Evolutionary conservation across 2,113 vertebrate genomes (phyloP).

Genomic region (Cynopterus brachyotis): DNA sequence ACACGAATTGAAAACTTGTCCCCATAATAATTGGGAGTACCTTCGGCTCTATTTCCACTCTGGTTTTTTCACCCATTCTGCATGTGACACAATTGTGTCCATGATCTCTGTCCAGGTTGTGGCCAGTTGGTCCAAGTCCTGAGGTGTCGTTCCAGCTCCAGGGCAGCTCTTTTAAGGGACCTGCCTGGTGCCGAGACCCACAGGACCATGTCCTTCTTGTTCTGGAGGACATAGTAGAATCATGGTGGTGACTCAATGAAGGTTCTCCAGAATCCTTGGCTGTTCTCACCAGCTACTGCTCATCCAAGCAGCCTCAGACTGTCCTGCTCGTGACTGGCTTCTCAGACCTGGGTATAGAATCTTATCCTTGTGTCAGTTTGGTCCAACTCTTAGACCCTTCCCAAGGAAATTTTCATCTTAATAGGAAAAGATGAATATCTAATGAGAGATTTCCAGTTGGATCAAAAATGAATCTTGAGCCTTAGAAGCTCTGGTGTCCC

Average conservation of each 20-base stretch:
- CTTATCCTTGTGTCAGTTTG: not conserved
- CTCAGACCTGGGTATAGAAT: not conserved
- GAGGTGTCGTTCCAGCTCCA: not conserved
- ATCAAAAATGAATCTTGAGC: not conserved
- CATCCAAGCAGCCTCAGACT: not conserved
- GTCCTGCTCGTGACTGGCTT: not conserved
- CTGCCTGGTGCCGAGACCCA: accelerated
- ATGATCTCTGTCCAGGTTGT: not conserved
- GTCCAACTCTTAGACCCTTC: not conserved
- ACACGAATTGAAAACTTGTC: not conserved
- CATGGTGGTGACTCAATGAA: not conserved
- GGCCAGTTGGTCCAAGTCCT: not conserved
- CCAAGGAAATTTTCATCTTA: not conserved
- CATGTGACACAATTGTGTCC: not conserved
- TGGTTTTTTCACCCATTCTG: not conserved
- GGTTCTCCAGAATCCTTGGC: not conserved
- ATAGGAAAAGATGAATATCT: not conserved
- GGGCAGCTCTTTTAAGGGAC: not conserved
- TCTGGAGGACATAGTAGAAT: not conserved
- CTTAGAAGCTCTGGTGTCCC: not conserved
- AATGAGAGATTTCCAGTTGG: not conserved
- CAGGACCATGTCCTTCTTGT: not conserved
- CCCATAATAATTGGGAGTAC: not conserved
- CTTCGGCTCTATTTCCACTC: accelerated
- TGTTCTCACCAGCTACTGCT: not conserved